Evolutionary conservation across 2,888 invertebrate species (phyloP).

Genomic region (Andrena trimmerana): DNA sequence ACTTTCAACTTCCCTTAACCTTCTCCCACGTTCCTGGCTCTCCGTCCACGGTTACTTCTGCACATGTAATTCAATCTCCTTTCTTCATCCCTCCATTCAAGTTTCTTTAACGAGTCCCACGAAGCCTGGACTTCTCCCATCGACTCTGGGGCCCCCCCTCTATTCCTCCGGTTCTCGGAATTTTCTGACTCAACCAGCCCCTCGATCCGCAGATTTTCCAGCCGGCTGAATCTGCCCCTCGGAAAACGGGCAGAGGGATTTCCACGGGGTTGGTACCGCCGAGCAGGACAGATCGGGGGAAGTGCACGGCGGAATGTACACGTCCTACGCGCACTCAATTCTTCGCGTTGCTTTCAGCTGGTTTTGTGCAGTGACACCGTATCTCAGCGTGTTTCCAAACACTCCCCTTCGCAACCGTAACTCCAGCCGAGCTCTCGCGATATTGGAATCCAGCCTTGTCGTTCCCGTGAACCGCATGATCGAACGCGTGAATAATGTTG

Average conservation of each 20-base stretch:
- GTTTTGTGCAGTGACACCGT: neutral
- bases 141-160: neutral
- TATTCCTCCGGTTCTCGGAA: constrained; percentile 16
- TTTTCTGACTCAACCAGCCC: constrained; percentile 19
- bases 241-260: constrained; percentile 46
- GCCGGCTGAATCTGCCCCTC: constrained; percentile 37
- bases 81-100: neutral
- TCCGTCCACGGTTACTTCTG: neutral
- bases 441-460: constrained; percentile 34
- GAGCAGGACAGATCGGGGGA: constrained; percentile 46
- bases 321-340: constrained; percentile 19
- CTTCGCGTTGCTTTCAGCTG: neutral
- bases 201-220: constrained; percentile 49
- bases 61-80: neutral
- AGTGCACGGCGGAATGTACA: constrained; percentile 42
- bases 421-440: constrained; percentile 8
- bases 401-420: neutral
- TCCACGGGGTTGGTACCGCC: neutral
- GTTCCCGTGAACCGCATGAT: constrained; percentile 11
- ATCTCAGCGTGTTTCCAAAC: constrained; percentile 17
- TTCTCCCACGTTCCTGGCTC: neutral
- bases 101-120: neutral
- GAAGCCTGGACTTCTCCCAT: neutral
- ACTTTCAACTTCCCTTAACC: neutral
- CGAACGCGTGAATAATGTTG: constrained; percentile 50